Base-by-base conservation (phyloP, 2,113 vertebrate genomes). In the Chionis minor region DNA sequence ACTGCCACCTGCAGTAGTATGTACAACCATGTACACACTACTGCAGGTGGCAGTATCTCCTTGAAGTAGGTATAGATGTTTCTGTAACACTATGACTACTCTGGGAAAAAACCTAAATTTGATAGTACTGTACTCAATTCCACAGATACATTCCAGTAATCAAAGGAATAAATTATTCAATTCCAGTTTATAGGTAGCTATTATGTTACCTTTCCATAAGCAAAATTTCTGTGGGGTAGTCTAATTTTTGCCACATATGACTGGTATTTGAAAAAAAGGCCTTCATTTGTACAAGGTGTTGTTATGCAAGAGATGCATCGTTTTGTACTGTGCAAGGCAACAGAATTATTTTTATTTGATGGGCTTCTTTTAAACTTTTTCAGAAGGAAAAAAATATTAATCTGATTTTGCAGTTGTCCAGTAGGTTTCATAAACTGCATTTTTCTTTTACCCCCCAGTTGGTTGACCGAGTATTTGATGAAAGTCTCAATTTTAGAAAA, bases 401-500 rank as follows among this genome's bases (percentile, higher is more conserved):
- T 92, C 82, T 96, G 58, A 81, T 74, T 38, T 83, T 87, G 15
- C 65, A 80, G 80, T 3, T 92, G 67, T 88, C 44, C 73, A 28
- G 30, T 83, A 78, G 33, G 86, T 91, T 96, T 96, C 54, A 90
- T 92, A 93, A 94, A 78, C n/a, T 82, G n/a, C 59, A 28, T 80
- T 96, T 96, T 98, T 90, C 81, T 95, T 97, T 91, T 84, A 83
- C 75, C 66, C 92, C 4, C 66, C 96, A 99, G 99, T 97, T 99
- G 98, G 99, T 99, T 96, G 99, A 99, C 96, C 98, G 99, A 71
- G 99, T 99, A 94, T 99, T 99, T 98, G 99, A 99, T 95, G 99
- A 99, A 98, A 99, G 99, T 97, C 98, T 99, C 87, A 99, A 99
- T 98, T 99, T 99, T 98, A 98, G 99, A 96, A 99, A 99, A 98